Conservation (phyloP, 2,797 vertebrate species). For the Smutsia gigantea region DNA sequence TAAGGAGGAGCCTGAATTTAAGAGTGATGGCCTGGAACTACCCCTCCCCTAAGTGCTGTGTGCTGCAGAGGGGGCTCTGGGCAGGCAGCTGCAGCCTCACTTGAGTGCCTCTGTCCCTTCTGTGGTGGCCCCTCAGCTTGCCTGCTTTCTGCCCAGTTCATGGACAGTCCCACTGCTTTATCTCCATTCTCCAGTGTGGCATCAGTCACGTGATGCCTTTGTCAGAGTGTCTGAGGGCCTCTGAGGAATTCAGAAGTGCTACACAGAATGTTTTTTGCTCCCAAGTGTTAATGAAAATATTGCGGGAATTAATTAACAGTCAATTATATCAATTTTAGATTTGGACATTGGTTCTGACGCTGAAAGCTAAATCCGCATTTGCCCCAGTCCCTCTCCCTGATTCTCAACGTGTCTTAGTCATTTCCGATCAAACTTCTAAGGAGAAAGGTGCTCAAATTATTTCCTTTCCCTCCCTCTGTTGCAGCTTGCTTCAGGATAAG, state of each 20-base stretch:
- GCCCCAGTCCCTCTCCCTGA: constrained; percentile 1
- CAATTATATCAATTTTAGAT: constrained; percentile 93
- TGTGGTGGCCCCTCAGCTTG: no score
- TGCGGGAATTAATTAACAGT: constrained; percentile 97
- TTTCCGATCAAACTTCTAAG: constrained; percentile 76
- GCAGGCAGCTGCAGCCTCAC: neutral
- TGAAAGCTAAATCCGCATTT: constrained; percentile 82
- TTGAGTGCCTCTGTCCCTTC: rapidly evolving
- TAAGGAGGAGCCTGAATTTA: neutral
- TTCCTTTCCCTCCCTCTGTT: constrained; percentile 65
- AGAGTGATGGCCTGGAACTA: neutral
- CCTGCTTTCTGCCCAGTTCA: neutral
- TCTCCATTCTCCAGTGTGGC: constrained; percentile 79
- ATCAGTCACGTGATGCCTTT: constrained; percentile 83
- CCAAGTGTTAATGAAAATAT: constrained; percentile 93
- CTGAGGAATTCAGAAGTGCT: constrained; percentile 91
- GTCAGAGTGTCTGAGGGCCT: constrained; percentile 86
- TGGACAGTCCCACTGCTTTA: constrained; percentile 69
- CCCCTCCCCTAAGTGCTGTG: neutral
- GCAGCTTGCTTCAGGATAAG: constrained; percentile 59
- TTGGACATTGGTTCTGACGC: constrained; percentile 89
- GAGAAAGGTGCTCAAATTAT: constrained; percentile 69
- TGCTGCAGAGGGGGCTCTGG: no score
- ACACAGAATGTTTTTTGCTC: constrained; percentile 90
- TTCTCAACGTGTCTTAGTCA: constrained; percentile 66